Conservation (phyloP, 1,140 invertebrate genomes). For the Archivesica marissinica region DNA sequence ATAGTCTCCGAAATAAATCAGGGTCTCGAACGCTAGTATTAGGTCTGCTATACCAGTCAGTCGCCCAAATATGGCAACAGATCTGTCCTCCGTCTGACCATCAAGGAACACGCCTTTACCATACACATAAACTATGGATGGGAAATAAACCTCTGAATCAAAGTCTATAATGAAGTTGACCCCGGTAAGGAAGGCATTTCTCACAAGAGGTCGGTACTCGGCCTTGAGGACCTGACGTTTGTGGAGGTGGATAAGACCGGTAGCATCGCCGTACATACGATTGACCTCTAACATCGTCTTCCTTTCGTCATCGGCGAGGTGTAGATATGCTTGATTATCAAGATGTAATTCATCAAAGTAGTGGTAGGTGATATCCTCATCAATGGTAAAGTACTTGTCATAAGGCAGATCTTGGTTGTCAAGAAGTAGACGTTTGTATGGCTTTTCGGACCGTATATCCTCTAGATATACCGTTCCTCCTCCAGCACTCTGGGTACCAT, state of each 20-base stretch:
- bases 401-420: conserved; percentile 71
- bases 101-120: conserved; percentile 66
- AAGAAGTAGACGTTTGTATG: conserved; percentile 69
- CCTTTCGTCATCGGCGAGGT: conserved; percentile 61
- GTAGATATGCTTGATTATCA: conserved; percentile 67
- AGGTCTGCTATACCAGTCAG: conserved; percentile 72
- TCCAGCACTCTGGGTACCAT: conserved; percentile 65
- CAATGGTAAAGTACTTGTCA: conserved; percentile 72
- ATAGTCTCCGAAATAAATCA: conserved; percentile 64
- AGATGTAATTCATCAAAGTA: conserved; percentile 77
- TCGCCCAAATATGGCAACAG: conserved; percentile 69
- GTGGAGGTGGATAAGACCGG: conserved; percentile 75
- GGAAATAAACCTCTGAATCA: conserved; percentile 70
- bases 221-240: conserved; percentile 67
- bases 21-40: conserved; percentile 68
- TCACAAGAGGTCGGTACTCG: conserved; percentile 69
- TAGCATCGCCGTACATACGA: conserved; percentile 68
- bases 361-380: conserved; percentile 66
- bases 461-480: conserved; percentile 76
- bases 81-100: conserved; percentile 64
- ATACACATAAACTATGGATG: conserved; percentile 71
- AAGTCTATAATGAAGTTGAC: conserved; percentile 76
- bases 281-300: conserved; percentile 65
- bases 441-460: conserved; percentile 61
- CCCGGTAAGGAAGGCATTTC: conserved; percentile 71